A percentile compares a stretch with the other conserved stretches of the same genome.
Conservation (phyloP, 2,888 invertebrate species). For the Acrobeloides nanus region DNA sequence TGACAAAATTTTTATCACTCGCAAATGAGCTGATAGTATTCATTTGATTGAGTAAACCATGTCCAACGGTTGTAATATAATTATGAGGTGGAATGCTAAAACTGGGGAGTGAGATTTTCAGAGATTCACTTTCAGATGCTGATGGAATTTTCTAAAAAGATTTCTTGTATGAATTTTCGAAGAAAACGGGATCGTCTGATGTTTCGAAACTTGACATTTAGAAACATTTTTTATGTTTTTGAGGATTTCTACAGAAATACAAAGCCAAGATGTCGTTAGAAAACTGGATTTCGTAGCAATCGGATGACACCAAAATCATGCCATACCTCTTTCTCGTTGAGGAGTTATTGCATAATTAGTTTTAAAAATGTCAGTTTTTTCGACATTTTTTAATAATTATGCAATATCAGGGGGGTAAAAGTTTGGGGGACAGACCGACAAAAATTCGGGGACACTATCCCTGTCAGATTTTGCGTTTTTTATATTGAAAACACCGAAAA, state of each 20-base stretch:
- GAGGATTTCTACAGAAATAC: background rate
- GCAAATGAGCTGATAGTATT: conserved; percentile 22
- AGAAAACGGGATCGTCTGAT: background rate
- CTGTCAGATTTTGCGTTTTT: too few relatives aligned
- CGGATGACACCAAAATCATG: too few relatives aligned
- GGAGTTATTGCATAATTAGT: too few relatives aligned
- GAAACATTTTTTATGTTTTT: conserved; percentile 1
- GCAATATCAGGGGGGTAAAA: too few relatives aligned
- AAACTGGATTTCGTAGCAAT: too few relatives aligned
- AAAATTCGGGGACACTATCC: too few relatives aligned
- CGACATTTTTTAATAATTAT: too few relatives aligned
- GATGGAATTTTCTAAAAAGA: conserved; percentile 9
- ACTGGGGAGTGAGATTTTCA: conserved; percentile 24
- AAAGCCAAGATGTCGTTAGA: too few relatives aligned
- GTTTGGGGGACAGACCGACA: too few relatives aligned
- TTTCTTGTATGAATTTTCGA: background rate
- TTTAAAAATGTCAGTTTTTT: too few relatives aligned
- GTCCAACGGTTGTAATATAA: conserved; percentile 33
- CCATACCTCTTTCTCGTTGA: too few relatives aligned
- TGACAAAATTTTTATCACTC: conserved; percentile 23
- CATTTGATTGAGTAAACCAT: conserved; percentile 28
- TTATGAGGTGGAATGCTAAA: conserved; percentile 31
- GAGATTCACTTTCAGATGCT: conserved; percentile 8
- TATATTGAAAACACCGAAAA: too few relatives aligned
- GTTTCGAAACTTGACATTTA: conserved; percentile 8